A percentile compares a stretch with the other conserved stretches of the same genome.
phyloP scores from a whole-genome alignment of 2,888 invertebrate species.

The Acanthosoma haemorrhoidale region DNA sequence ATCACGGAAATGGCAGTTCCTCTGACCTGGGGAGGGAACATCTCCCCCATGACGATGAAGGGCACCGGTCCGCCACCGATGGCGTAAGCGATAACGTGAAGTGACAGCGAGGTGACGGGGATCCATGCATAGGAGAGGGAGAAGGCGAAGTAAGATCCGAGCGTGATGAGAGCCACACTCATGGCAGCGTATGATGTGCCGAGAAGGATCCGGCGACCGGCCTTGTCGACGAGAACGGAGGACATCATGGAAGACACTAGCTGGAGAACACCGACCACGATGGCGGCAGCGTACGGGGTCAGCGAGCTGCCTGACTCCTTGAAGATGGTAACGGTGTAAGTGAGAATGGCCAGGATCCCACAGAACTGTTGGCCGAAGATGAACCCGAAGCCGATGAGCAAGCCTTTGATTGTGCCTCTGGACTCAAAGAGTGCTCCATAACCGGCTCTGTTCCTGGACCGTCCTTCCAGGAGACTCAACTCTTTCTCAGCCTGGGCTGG shows the following conservation, averaged over 20 bases:
- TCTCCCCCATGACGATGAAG: slow-evolving; percentile 48
- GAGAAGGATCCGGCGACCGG: slow-evolving; percentile 49
- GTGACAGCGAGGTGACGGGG: slow-evolving; percentile 47
- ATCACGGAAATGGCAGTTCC: slow-evolving; percentile 48
- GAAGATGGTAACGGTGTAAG: slow-evolving; percentile 45
- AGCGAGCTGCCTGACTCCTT: slow-evolving; percentile 43
- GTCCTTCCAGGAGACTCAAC: slow-evolving; percentile 32
- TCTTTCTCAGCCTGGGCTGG: slow-evolving; percentile 39
- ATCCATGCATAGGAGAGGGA: slow-evolving; percentile 43
- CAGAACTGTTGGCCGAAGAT: slow-evolving; percentile 48
- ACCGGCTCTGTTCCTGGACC: slow-evolving; percentile 35
- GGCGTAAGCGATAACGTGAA: slow-evolving; percentile 49
- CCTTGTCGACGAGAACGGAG: slow-evolving; percentile 45
- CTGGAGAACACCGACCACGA: slow-evolving; percentile 49
- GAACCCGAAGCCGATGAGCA: slow-evolving; percentile 46
- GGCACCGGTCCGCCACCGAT: slow-evolving; percentile 49
- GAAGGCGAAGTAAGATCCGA: slow-evolving; percentile 44
- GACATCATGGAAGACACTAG: slow-evolving; percentile 43
- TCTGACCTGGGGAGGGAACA: slow-evolving; percentile 49
- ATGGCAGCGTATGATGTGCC: slow-evolving; percentile 46
- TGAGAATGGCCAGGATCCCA: slow-evolving; percentile 49
- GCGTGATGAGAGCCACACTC: slow-evolving; percentile 43
- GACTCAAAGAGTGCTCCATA: slow-evolving; percentile 46
- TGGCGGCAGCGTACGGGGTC: slow-evolving; percentile 45
- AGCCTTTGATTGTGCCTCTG: slow-evolving; percentile 45